A percentile compares a stretch with the other conserved stretches of the same genome.
Conservation (phyloP, 2,113 vertebrate genomes). For the Takifugu flavidus region DNA sequence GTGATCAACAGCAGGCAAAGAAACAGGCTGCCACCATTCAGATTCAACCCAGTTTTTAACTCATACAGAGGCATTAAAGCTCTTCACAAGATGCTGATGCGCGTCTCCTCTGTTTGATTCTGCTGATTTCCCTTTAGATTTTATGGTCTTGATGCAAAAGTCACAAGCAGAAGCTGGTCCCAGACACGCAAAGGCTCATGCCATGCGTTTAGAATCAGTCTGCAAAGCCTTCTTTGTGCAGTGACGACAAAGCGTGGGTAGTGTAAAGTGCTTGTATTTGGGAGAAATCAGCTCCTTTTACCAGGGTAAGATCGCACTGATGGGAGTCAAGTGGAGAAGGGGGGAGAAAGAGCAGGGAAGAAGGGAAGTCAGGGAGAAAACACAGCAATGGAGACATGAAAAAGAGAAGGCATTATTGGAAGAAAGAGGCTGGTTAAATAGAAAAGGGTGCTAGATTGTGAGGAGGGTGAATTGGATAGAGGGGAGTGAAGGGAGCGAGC, state of each 20-base stretch:
- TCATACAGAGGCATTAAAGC: not conserved
- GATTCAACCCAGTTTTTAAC: constrained; percentile 5
- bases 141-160: constrained; percentile 41
- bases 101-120: not conserved
- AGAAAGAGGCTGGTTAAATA: constrained; percentile 41
- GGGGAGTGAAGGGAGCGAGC: constrained; percentile 32
- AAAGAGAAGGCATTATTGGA: constrained; percentile 44
- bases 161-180: constrained; percentile 67
- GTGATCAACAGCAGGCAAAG: constrained; percentile 11
- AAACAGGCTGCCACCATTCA: constrained; percentile 1
- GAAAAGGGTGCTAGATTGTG: constrained; percentile 39
- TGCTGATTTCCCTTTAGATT: constrained; percentile 10
- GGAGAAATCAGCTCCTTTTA: constrained; percentile 23
- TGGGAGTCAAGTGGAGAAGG: constrained; percentile 20
- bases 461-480: constrained; percentile 8
- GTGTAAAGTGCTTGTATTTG: constrained; percentile 36
- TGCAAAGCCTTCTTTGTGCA: constrained; percentile 55
- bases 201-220: constrained; percentile 56
- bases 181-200: constrained; percentile 68
- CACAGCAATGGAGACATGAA: constrained; percentile 25
- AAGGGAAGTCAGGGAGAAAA: constrained; percentile 26
- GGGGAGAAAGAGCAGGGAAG: constrained; percentile 13
- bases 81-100: constrained; percentile 9
- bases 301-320: constrained; percentile 31
- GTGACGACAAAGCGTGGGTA: constrained; percentile 18